Evolutionary conservation across 2,113 vertebrate species (phyloP).

Genomic region (Embiotoca jacksoni): DNA sequence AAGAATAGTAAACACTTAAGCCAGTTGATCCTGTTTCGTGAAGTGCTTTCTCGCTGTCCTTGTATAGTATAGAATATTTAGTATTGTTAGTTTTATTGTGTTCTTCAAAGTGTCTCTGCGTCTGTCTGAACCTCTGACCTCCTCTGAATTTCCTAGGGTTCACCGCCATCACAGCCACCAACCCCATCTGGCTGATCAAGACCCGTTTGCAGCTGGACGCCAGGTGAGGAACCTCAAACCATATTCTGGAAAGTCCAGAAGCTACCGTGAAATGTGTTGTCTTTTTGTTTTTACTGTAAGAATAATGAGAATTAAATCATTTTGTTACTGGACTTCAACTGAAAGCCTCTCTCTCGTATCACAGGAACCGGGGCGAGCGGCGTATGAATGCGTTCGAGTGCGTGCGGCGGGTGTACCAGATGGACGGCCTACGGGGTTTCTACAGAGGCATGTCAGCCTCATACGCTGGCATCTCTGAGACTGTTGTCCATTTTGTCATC

Average conservation of each 20-base stretch:
- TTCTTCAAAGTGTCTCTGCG: conserved; percentile 46
- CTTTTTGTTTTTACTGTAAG: background rate
- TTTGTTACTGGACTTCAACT: background rate
- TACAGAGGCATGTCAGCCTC: conserved; percentile 98
- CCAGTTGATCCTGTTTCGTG: conserved; percentile 67
- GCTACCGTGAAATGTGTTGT: too few species aligned
- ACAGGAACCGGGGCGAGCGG: conserved; percentile 92
- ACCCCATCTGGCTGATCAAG: conserved; percentile 99
- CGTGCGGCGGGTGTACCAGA: conserved; percentile 91
- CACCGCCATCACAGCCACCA: conserved; percentile 97
- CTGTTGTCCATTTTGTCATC: conserved; percentile 99
- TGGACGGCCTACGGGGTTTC: conserved; percentile 94
- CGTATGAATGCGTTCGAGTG: conserved; percentile 96
- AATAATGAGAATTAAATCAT: background rate
- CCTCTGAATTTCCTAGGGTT: conserved; percentile 91
- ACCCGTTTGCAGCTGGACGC: conserved; percentile 97
- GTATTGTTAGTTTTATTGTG: conserved; percentile 50
- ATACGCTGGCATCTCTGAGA: conserved; percentile 98
- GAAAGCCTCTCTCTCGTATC: background rate
- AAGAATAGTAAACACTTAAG: conserved; percentile 17
- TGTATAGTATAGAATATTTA: conserved; percentile 36
- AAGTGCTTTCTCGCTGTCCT: conserved; percentile 67
- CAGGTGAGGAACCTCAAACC: conserved; percentile 83
- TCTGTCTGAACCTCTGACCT: conserved; percentile 76
- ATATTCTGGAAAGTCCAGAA: background rate